A percentile compares a stretch with the other conserved stretches of the same genome.
phyloP scores from a whole-genome alignment of 2,888 invertebrate genomes.

The Subacronicta megacephala region DNA sequence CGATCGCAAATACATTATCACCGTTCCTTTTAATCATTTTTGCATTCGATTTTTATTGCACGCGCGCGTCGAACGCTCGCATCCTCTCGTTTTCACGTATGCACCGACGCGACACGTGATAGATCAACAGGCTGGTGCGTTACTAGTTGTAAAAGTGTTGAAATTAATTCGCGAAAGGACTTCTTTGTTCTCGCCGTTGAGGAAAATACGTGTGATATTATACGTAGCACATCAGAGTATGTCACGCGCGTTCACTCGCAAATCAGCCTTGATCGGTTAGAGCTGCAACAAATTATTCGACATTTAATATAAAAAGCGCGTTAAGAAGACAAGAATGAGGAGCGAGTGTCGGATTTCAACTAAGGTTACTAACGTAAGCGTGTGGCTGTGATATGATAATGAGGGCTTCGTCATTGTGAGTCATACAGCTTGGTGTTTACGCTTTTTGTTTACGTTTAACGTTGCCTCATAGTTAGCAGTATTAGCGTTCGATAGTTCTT shows the following conservation, averaged over 20 bases:
- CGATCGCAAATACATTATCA: slow-evolving; percentile 89
- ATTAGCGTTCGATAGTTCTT: slow-evolving; percentile 68
- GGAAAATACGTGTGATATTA: slow-evolving; percentile 79
- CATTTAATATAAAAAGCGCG: slow-evolving; percentile 60
- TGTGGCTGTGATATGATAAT: slow-evolving; percentile 85
- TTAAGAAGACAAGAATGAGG: slow-evolving; percentile 73
- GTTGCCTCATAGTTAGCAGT: slow-evolving; percentile 66
- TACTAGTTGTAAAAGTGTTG: slow-evolving; percentile 68
- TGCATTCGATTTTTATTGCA: slow-evolving; percentile 84
- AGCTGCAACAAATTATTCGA: slow-evolving; percentile 63
- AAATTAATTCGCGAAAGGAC: slow-evolving; percentile 71
- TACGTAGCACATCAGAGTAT: slow-evolving; percentile 69
- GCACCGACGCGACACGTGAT: slow-evolving; percentile 78
- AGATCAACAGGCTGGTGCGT: slow-evolving; percentile 85
- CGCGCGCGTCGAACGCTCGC: slow-evolving; percentile 80
- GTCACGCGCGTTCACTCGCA: slow-evolving; percentile 75
- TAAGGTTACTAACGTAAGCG: slow-evolving; percentile 76
- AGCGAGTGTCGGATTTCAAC: slow-evolving; percentile 80
- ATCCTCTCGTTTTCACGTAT: slow-evolving; percentile 82
- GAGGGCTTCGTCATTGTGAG: slow-evolving; percentile 87
- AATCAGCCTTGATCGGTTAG: slow-evolving; percentile 71
- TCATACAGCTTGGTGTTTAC: slow-evolving; percentile 85
- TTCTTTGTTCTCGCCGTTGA: slow-evolving; percentile 84
- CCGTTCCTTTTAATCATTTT: slow-evolving; percentile 89
- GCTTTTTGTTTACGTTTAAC: slow-evolving; percentile 84